These are phyloP conservation scores for Erithacus rubecula DNA, from an alignment of 2,797 vertebrate genomes.

Conservation along the genomic window DNA sequence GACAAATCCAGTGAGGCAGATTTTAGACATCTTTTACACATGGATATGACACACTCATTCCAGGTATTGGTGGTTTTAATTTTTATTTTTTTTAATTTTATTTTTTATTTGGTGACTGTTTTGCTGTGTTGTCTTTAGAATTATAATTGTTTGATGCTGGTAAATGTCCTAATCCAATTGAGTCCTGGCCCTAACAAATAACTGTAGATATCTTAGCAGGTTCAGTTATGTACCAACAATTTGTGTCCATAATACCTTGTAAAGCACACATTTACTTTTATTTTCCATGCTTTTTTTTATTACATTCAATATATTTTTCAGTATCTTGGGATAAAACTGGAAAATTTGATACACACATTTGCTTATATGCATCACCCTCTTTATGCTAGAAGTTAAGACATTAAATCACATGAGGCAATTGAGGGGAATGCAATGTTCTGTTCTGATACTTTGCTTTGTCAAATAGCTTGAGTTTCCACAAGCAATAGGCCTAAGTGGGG, in stretches of 20 bases:
- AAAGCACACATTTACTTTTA: not conserved
- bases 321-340: not conserved
- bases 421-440: not conserved
- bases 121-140: not conserved
- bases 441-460: slow-evolving; percentile 29
- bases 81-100: too few species aligned
- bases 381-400: not conserved
- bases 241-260: not conserved
- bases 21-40: slow-evolving; percentile 66
- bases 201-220: not conserved
- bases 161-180: not conserved
- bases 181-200: not conserved
- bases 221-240: not conserved
- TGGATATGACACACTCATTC: slow-evolving; percentile 78
- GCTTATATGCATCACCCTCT: not conserved
- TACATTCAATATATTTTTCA: not conserved
- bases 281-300: not conserved
- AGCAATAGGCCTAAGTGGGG: slow-evolving; percentile 73
- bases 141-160: not conserved
- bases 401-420: not conserved
- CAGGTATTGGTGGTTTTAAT: slow-evolving; percentile 72
- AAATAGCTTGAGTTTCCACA: slow-evolving; percentile 79
- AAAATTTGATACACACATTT: not conserved
- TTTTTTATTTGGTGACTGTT: not conserved
- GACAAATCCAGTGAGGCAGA: slow-evolving; percentile 58